phyloP scores from a whole-genome alignment of 2,113 vertebrate species.

The Mormyrus lacerda region DNA sequence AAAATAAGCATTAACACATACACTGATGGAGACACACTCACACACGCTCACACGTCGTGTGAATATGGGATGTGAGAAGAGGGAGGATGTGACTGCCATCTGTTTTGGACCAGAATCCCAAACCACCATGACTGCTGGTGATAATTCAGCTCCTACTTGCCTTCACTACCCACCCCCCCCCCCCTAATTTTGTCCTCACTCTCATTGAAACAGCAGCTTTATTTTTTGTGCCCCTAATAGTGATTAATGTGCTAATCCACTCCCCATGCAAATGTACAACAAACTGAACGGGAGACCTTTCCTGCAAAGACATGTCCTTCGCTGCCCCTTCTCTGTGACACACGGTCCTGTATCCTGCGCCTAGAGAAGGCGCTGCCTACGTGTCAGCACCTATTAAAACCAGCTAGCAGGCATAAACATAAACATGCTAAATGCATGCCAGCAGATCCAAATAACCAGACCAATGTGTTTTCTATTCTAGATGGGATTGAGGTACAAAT shows the following conservation, averaged over 20 bases:
- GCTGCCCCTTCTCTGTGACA: neutral
- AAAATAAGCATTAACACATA: constrained; percentile 1
- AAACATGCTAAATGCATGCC: neutral
- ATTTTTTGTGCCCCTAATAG: neutral
- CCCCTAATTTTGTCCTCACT: neutral
- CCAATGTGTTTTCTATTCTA: neutral
- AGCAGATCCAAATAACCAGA: neutral
- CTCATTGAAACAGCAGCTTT: neutral
- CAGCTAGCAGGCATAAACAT: neutral
- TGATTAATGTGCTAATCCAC: neutral
- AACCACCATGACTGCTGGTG: neutral
- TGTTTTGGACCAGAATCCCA: neutral
- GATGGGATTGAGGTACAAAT: neutral
- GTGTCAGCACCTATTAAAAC: neutral
- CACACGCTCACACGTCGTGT: neutral
- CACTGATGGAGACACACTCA: neutral
- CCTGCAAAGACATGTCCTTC: neutral
- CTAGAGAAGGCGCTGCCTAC: neutral
- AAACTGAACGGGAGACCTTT: neutral
- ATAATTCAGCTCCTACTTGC: neutral
- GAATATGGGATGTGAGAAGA: neutral
- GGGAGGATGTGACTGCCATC: neutral
- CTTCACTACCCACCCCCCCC: neutral
- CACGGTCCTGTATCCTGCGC: neutral
- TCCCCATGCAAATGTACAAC: neutral